A percentile compares a stretch with the other conserved stretches of the same genome.
Conservation (phyloP, 2,888 invertebrate species). For the Dyspetes luteomarginatus region DNA sequence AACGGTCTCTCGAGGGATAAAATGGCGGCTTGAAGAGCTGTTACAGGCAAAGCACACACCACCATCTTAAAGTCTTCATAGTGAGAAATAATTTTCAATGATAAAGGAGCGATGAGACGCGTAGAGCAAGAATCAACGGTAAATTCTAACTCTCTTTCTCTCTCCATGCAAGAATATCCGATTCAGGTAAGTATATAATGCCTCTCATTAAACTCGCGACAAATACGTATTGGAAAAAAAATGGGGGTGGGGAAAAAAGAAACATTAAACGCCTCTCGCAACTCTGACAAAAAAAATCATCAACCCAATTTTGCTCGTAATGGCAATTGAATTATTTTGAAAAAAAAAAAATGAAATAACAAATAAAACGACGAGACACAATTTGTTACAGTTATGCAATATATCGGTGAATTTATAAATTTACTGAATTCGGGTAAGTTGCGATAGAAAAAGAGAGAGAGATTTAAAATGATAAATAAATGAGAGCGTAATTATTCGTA, state of each 20-base stretch:
- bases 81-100: too few species aligned
- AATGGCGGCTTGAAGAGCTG: too few species aligned
- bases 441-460: background rate
- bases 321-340: too few species aligned
- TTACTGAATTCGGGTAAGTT: background rate
- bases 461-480: background rate
- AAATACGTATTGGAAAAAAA: constrained; percentile 39
- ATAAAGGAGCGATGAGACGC: too few species aligned
- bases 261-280: too few species aligned
- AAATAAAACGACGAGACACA: background rate
- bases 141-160: too few species aligned
- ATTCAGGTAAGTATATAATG: constrained; percentile 79
- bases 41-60: too few species aligned
- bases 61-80: too few species aligned
- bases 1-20: constrained; percentile 21
- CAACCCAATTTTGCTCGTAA: background rate
- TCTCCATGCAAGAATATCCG: background rate
- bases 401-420: background rate
- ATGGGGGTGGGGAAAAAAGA: background rate
- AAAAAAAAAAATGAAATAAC: too few species aligned
- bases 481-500: constrained; percentile 49
- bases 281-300: background rate
- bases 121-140: background rate
- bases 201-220: constrained; percentile 76
- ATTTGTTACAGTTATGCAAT: constrained; percentile 18